These are phyloP conservation scores for Operophtera brumata DNA, from an alignment of 2,888 invertebrate species.

Conservation along the genomic window DNA sequence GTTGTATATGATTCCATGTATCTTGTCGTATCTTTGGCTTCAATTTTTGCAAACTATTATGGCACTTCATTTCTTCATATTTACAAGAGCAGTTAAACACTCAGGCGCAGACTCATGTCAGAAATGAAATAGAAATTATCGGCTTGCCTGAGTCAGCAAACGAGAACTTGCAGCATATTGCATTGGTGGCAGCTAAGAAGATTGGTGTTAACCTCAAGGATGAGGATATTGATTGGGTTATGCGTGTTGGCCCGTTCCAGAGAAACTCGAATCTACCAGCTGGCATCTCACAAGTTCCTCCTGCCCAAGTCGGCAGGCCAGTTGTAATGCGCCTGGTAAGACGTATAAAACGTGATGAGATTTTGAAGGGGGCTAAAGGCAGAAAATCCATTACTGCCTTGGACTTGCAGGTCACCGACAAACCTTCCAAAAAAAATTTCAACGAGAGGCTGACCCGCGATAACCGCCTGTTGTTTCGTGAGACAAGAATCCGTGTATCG, in stretches of 20 bases:
- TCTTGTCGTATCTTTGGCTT: too few species aligned
- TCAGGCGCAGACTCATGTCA: not conserved
- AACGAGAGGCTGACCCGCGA: not conserved
- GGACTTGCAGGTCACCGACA: not conserved
- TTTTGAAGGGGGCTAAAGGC: not conserved
- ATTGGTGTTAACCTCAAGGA: not conserved
- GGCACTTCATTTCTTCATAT: too few species aligned
- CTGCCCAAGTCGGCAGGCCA: not conserved
- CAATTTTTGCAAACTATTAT: too few species aligned
- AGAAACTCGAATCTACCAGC: not conserved
- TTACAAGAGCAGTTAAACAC: not conserved
- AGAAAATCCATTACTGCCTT: not conserved
- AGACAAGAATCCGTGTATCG: not conserved
- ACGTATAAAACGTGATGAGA: not conserved
- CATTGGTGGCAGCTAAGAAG: not conserved
- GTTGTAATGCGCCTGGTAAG: constrained; percentile 2
- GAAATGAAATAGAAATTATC: too few species aligned
- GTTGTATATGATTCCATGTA: too few species aligned
- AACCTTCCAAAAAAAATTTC: not conserved
- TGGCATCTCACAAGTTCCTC: not conserved
- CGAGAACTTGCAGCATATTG: not conserved
- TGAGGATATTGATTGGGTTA: not conserved
- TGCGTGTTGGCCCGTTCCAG: not conserved
- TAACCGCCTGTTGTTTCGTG: constrained; percentile 1
- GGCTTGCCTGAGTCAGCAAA: not conserved